Conservation (phyloP, 2,888 invertebrate genomes). For the Palloptera scutellata region DNA sequence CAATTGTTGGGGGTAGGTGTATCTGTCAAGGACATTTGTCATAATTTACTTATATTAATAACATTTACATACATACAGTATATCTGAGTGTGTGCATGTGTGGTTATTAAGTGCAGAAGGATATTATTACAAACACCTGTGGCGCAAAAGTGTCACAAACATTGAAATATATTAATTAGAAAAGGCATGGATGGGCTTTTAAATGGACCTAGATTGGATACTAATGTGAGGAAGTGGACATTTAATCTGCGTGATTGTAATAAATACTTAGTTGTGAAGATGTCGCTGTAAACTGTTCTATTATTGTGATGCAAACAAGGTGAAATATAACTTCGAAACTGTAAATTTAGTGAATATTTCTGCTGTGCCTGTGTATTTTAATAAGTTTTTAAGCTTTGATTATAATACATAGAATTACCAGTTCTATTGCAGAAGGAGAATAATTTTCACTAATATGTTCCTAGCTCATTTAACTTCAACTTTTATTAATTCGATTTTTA, state of each 20-base stretch:
- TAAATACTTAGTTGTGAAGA: background rate
- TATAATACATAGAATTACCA: too few species aligned
- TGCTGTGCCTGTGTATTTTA: too few species aligned
- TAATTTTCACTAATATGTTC: constrained; percentile 46
- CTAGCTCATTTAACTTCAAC: constrained; percentile 56
- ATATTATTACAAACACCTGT: constrained; percentile 61
- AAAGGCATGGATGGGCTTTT: constrained; percentile 24
- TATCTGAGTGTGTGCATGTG: constrained; percentile 17
- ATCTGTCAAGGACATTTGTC: constrained; percentile 46
- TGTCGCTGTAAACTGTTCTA: background rate
- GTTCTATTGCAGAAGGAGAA: constrained; percentile 12
- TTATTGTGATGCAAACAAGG: too few species aligned
- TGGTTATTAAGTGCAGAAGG: constrained; percentile 35
- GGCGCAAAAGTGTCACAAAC: constrained; percentile 57
- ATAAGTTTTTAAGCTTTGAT: too few species aligned
- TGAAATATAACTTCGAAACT: too few species aligned
- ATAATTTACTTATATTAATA: constrained; percentile 42
- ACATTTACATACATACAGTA: constrained; percentile 13
- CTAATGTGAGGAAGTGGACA: background rate
- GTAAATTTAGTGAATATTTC: too few species aligned
- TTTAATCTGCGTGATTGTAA: background rate
- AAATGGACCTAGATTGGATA: constrained; percentile 36
- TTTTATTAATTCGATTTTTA: constrained; percentile 64
- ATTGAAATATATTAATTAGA: constrained; percentile 57
- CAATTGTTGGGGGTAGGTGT: constrained; percentile 23